phyloP scores from a whole-genome alignment of 2,113 vertebrate species.

The Prunella fulvescens region DNA sequence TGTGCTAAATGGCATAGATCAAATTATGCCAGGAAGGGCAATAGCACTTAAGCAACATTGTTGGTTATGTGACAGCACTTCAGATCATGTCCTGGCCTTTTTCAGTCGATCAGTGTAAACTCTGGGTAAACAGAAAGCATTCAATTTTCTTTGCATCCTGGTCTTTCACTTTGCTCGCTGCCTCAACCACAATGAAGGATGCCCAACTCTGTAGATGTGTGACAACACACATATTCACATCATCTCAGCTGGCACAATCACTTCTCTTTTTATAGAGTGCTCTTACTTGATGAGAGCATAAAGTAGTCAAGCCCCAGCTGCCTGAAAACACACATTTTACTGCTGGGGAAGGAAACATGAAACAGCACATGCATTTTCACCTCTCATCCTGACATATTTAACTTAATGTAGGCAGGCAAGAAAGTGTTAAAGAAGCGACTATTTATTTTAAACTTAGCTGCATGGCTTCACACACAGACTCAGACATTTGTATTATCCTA shows the following conservation, averaged over 20 bases:
- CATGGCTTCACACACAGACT: neutral
- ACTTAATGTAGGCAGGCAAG: neutral
- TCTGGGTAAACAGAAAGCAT: neutral
- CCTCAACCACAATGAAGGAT: neutral
- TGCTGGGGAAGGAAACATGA: neutral
- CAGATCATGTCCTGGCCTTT: neutral
- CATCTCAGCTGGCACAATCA: neutral
- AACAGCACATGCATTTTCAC: neutral
- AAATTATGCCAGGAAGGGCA: neutral
- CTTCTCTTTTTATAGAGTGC: neutral
- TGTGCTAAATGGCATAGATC: neutral
- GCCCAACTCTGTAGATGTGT: neutral
- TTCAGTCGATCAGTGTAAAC: neutral
- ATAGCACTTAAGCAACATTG: neutral
- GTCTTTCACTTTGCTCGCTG: neutral
- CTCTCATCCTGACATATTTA: neutral
- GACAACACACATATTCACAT: neutral
- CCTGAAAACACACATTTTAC: neutral
- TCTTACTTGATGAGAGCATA: neutral
- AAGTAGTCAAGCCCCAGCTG: neutral
- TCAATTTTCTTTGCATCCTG: neutral
- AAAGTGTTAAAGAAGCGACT: neutral
- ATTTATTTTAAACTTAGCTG: neutral
- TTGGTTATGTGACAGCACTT: neutral
- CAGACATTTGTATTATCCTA: neutral